Conservation (phyloP, 2,113 vertebrate species). For the Vulpes vulpes region DNA sequence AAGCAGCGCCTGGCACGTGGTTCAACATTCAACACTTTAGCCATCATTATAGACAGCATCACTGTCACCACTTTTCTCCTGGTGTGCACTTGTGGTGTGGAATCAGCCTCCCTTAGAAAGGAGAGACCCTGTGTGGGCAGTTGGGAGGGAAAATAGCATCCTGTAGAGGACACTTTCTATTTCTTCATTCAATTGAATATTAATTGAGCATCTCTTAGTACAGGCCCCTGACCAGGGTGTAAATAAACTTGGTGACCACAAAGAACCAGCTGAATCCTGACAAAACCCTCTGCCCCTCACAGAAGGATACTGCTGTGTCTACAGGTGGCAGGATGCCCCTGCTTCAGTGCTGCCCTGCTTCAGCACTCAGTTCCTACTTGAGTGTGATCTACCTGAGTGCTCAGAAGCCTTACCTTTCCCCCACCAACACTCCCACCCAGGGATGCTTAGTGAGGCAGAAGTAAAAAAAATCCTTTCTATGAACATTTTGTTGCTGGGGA, state of each 20-base stretch:
- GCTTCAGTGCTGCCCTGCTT: neutral
- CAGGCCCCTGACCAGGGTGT: neutral
- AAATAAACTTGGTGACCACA: neutral
- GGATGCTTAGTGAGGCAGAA: neutral
- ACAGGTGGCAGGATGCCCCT: neutral
- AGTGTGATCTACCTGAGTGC: neutral
- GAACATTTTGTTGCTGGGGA: neutral
- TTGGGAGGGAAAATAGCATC: neutral
- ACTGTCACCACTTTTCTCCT: neutral
- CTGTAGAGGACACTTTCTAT: neutral
- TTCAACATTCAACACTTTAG: neutral
- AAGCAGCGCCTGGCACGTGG: rapidly evolving
- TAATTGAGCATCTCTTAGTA: neutral
- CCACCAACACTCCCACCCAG: neutral
- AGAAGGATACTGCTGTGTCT: too few relatives aligned
- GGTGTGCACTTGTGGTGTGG: neutral
- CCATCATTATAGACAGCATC: neutral
- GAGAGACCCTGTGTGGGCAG: neutral
- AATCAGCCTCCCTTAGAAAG: neutral
- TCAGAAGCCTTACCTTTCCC: neutral
- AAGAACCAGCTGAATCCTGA: neutral
- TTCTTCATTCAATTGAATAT: neutral
- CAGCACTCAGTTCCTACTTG: neutral
- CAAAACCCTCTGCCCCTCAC: neutral
- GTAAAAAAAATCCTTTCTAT: neutral